These are phyloP conservation scores for Athetis lepigone DNA, from an alignment of 2,888 invertebrate genomes.

Conservation along the genomic window DNA sequence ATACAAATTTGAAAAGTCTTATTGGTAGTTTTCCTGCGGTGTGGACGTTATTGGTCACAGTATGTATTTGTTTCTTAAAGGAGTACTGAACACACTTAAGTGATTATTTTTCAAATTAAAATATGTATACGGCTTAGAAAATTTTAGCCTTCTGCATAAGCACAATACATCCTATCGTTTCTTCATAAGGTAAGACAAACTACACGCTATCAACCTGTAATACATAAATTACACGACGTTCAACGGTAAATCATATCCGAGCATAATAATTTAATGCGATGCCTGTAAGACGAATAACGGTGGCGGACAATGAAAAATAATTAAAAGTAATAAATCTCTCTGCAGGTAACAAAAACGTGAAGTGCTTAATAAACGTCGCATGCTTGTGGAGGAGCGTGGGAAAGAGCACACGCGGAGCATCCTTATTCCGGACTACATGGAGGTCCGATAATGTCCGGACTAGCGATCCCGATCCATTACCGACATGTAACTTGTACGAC, in stretches of 20 bases:
- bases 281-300: constrained; percentile 82
- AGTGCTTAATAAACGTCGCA: constrained; percentile 89
- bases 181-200: constrained; percentile 25
- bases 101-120: not conserved
- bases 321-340: constrained; percentile 91
- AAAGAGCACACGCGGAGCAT: constrained; percentile 73
- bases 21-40: too few relatives aligned
- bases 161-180: constrained; percentile 33
- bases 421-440: constrained; percentile 68
- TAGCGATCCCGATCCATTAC: constrained; percentile 8
- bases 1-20: too few relatives aligned
- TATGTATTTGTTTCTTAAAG: too few relatives aligned
- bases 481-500: constrained; percentile 36
- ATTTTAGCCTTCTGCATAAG: constrained; percentile 8
- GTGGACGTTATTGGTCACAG: too few relatives aligned
- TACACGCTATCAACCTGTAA: constrained; percentile 51
- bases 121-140: constrained; percentile 4
- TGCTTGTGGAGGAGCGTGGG: constrained; percentile 85
- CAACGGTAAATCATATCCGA: constrained; percentile 81
- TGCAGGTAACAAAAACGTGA: constrained; percentile 89
- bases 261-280: constrained; percentile 85
- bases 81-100: too few relatives aligned
- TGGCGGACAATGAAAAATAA: constrained; percentile 89
- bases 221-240: constrained; percentile 75
- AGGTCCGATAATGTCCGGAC: constrained; percentile 55